Evolutionary conservation across 2,113 vertebrate genomes (phyloP).

Genomic region (Salvator merianae): DNA sequence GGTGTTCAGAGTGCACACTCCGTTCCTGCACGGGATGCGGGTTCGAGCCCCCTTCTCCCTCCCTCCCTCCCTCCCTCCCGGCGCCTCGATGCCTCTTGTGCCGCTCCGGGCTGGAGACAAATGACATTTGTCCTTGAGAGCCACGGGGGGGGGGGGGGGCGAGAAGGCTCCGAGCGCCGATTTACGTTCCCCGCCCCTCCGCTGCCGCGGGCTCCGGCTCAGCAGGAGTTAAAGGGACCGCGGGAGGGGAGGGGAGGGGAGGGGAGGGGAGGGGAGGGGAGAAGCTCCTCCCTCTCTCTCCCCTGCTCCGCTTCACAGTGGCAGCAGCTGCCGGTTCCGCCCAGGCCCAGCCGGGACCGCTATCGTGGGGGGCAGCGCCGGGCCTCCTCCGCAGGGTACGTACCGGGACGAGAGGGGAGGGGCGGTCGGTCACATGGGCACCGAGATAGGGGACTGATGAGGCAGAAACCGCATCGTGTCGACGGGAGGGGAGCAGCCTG

Average conservation of each 20-base stretch:
- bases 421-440: not conserved
- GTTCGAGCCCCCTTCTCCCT: no score
- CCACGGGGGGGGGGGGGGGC: not conserved
- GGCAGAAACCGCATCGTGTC: not conserved
- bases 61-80: not conserved
- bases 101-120: not conserved
- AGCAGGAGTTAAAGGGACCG: not conserved
- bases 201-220: not conserved
- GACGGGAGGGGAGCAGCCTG: not conserved
- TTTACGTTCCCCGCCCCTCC: no score
- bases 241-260: not conserved
- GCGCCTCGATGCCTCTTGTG: not conserved
- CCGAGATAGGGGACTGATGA: not conserved
- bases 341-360: not conserved
- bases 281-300: not conserved
- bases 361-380: not conserved
- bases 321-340: conserved; percentile 1
- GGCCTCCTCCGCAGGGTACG: not conserved
- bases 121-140: not conserved
- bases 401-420: not conserved
- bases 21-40: no score
- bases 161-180: not conserved
- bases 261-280: not conserved
- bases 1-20: no score
- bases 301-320: not conserved